Base-by-base conservation (phyloP, 2,888 invertebrate species). In the Electrophaes corylata region DNA sequence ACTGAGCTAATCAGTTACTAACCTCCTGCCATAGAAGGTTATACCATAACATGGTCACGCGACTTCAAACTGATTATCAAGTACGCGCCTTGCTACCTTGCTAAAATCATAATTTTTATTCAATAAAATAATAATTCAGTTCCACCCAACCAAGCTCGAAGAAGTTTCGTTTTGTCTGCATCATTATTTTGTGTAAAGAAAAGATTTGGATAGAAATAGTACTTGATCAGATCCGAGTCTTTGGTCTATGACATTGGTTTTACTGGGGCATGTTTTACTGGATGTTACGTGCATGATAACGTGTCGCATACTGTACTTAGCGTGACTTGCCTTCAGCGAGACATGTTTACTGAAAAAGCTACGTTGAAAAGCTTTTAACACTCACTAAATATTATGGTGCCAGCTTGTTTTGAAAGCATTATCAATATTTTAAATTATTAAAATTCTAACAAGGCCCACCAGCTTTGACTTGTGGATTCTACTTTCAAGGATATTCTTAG, bases 241-340 rank as follows among this genome's bases (percentile, higher is more conserved):
- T n/a, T n/a, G n/a, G n/a, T n/a, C n/a, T n/a, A n/a, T n/a, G n/a
- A n/a, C n/a, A n/a, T n/a, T n/a, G n/a, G n/a, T n/a, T n/a, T n/a
- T n/a, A n/a, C n/a, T n/a, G n/a, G n/a, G n/a, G n/a, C n/a, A n/a
- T n/a, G n/a, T n/a, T n/a, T n/a, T n/a, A n/a, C n/a, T n/a, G n/a
- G 4, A 18, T 40, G 0, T 45, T n/a, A n/a, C 3, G 18, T 54
- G 57, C 35, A 40, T 33, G 1, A 0, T 20, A 33, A 35, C 16
- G 19, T 23, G 54, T n/a, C 46, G 57, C 40, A 18, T 39, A 53
- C 62, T 58, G 55, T 44, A 40, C 47, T 57, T n/a, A 49, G 67
- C 65, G 59, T 69, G 70, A 53, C 58, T 54, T 61, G 57, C 66
- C 31, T 31, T 67, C 62, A 67, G 14, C 44, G 31, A 49, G 50